Percentiles rank a stretch among this genome's conserved stretches.
These are phyloP conservation scores for Crocodylus rhombifer DNA, from an alignment of 2,797 vertebrate species.

Conservation along the genomic window DNA sequence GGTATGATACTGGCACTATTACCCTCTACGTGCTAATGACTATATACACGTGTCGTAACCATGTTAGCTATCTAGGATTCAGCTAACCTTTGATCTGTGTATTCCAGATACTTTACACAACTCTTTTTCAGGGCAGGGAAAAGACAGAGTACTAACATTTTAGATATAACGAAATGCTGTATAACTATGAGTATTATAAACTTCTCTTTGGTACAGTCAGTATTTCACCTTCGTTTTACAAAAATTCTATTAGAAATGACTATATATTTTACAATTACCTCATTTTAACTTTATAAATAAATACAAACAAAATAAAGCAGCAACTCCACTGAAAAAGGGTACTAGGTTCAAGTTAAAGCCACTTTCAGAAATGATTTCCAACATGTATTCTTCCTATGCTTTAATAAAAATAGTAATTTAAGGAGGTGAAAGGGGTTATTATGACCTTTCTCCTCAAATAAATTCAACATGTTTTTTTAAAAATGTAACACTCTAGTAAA, in stretches of 20 bases:
- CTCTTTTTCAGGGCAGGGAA: not conserved
- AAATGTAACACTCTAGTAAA: not conserved
- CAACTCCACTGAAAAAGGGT: not conserved
- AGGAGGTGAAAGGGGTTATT: not conserved
- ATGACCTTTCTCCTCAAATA: not conserved
- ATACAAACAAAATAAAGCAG: not conserved
- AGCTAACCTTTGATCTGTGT: not conserved
- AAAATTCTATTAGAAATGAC: not conserved
- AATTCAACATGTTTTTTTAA: not conserved
- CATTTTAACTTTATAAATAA: not conserved
- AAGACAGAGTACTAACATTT: not conserved
- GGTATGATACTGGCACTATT: not conserved
- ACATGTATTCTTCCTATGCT: not conserved
- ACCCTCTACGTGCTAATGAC: not conserved
- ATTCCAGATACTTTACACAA: not conserved
- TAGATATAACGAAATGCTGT: not conserved
- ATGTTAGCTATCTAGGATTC: not conserved
- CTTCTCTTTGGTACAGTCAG: not conserved
- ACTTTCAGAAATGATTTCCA: not conserved
- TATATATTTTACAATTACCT: not conserved
- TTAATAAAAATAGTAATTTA: not conserved
- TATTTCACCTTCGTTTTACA: not conserved
- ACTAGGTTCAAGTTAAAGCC: not conserved
- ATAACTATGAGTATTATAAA: not conserved
- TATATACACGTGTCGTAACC: not conserved